A percentile compares a stretch with the other conserved stretches of the same genome.
Evolutionary conservation across 2,888 invertebrate species (phyloP).

Genomic region (Syrphus vitripennis): DNA sequence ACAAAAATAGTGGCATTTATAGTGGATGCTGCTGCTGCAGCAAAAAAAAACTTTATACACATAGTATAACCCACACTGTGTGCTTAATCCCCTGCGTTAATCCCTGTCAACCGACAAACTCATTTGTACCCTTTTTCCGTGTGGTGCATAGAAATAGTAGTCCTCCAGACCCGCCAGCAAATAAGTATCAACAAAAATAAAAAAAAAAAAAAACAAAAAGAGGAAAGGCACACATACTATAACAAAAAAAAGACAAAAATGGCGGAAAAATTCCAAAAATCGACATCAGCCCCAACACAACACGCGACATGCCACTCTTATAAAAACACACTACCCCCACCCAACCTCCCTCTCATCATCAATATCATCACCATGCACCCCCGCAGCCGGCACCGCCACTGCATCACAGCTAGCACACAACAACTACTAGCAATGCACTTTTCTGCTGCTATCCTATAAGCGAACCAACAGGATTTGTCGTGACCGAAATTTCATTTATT

Average conservation of each 20-base stretch:
- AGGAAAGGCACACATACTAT: conserved; percentile 20
- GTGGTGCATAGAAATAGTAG: conserved; percentile 62
- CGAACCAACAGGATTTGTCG: conserved; percentile 63
- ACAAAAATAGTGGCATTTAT: conserved; percentile 30
- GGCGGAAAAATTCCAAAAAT: conserved; percentile 69
- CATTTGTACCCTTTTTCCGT: conserved; percentile 64
- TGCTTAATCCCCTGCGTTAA: conserved; percentile 69
- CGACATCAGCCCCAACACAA: conserved; percentile 61
- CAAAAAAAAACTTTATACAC: conserved; percentile 26
- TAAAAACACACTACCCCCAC: not conserved
- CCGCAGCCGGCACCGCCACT: not conserved
- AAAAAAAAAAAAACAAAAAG: not conserved
- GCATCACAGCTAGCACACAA: not conserved
- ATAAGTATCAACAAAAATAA: conserved; percentile 5
- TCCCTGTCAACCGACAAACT: conserved; percentile 72
- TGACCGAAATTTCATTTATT: conserved; percentile 72
- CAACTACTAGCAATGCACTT: conserved; percentile 33
- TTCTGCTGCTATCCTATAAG: conserved; percentile 30
- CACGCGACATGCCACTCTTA: conserved; percentile 55
- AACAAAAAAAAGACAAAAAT: conserved; percentile 51
- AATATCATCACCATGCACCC: not conserved
- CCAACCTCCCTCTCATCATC: not conserved
- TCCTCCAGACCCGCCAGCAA: conserved; percentile 34
- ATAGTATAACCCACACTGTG: conserved; percentile 38
- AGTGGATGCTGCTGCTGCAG: conserved; percentile 15